Evolutionary conservation across 2,888 invertebrate species (phyloP).

Genomic region (Heliconius erato): DNA sequence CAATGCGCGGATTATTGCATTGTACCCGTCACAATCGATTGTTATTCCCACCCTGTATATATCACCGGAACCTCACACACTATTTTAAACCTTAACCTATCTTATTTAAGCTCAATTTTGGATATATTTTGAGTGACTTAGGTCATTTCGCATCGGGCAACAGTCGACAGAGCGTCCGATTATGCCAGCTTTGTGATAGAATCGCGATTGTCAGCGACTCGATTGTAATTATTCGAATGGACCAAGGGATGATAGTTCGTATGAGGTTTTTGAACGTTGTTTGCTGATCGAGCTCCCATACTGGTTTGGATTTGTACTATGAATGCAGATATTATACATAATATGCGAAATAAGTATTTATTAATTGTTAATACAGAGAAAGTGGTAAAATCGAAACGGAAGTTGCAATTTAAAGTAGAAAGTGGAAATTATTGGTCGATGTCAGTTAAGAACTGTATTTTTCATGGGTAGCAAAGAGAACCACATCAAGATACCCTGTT

Average conservation of each 20-base stretch:
- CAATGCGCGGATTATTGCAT: slow-evolving; percentile 86
- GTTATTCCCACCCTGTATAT: slow-evolving; percentile 71
- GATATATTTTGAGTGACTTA: slow-evolving; percentile 55
- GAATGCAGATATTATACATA: slow-evolving; percentile 3
- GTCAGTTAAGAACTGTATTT: neutral
- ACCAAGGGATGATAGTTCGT: slow-evolving; percentile 69
- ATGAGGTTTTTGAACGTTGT: slow-evolving; percentile 74
- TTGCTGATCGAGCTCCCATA: slow-evolving; percentile 61
- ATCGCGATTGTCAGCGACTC: slow-evolving; percentile 86
- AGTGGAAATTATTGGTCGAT: too few relatives aligned
- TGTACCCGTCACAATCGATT: slow-evolving; percentile 83
- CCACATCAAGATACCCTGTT: too few relatives aligned
- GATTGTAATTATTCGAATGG: slow-evolving; percentile 84
- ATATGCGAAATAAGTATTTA: neutral
- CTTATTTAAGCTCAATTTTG: slow-evolving; percentile 50
- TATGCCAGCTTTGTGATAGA: slow-evolving; percentile 84
- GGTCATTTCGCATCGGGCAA: slow-evolving; percentile 63
- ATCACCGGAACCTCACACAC: slow-evolving; percentile 39
- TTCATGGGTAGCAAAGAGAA: neutral
- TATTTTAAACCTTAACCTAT: slow-evolving; percentile 38
- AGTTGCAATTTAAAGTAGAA: neutral
- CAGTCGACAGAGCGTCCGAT: slow-evolving; percentile 79
- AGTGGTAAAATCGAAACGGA: too few relatives aligned
- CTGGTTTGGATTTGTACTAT: slow-evolving; percentile 31
- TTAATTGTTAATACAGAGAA: neutral